Base-by-base conservation (phyloP, 2,797 vertebrate species). In the Cirrhinus molitorella region DNA sequence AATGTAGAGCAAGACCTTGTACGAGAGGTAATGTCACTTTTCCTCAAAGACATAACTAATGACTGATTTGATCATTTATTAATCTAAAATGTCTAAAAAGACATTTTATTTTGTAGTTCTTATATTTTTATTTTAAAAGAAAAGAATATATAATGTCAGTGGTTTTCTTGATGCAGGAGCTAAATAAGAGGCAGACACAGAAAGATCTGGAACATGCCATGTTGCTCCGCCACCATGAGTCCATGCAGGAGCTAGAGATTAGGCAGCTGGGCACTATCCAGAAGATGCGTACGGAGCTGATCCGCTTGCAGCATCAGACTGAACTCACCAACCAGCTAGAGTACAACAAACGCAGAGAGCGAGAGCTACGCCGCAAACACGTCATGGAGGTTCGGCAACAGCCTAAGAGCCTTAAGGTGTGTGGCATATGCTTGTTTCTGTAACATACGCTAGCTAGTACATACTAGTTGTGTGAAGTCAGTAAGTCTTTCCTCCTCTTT, bases 311-410 rank as follows among this genome's bases (percentile, higher is more conserved):
- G 92, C 98, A 99, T 95, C 97, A 98, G 93, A 99, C 98, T 0
- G 98, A 99, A 92, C 98, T 99, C 88, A 99, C 98, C 91, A 99
- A 99, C 93, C 98, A 99, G 95, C 96, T 99, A 91, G 98, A 99
- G 53, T 99, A 99, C 94, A 99, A 99, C 94, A 99, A 99, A 90
- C 95, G 98, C 90, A 95, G 98, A 79, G 98, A 99, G 93, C 91
- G 98, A 51, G 98, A 99, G 90, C 94, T 99, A 81, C 93, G 98
- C 61, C 96, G 98, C 75, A 99, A 99, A 89, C 98, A 99, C 23
- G 98, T 97, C 83, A 99, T 98, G 97, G 98, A 99, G 92, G 97
- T 99, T 91, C 96, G 98, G 87, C 98, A 99, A 88, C 98, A 99
- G 90, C 98, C 98, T 90, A 99, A 99, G 92, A 99, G 98, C 93